phyloP scores from a whole-genome alignment of 35 echinoderm and acorn worm species.

The Patiria miniata region DNA sequence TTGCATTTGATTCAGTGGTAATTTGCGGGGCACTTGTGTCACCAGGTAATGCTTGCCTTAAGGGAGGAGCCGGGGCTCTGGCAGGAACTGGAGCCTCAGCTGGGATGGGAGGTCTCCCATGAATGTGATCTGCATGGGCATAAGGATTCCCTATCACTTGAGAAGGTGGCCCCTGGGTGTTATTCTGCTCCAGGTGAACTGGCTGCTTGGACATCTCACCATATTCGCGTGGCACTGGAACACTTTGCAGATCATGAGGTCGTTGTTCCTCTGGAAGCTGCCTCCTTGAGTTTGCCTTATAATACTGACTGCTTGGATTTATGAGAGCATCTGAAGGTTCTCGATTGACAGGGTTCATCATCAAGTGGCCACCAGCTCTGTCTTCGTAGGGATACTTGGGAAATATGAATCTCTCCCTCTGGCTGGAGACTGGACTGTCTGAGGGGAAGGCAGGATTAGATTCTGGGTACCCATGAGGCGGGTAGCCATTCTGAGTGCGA shows the following conservation, averaged over 20 bases:
- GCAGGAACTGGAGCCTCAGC: background rate
- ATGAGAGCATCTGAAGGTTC: background rate
- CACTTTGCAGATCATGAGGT: background rate
- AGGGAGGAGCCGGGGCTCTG: background rate
- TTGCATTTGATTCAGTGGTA: background rate
- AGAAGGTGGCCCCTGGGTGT: background rate
- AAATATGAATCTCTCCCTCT: background rate
- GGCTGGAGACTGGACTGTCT: background rate
- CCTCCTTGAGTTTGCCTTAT: background rate
- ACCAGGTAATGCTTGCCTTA: background rate
- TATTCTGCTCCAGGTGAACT: background rate
- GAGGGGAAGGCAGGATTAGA: background rate
- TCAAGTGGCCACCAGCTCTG: background rate
- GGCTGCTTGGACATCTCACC: background rate
- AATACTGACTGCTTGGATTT: background rate
- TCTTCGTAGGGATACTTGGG: constrained; percentile 5
- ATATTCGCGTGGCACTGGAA: background rate
- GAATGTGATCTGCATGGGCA: background rate
- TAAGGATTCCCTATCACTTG: background rate
- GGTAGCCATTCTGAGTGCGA: background rate
- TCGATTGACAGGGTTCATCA: background rate
- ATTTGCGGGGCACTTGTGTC: background rate
- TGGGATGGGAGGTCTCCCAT: background rate
- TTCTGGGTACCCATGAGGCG: background rate
- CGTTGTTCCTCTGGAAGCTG: background rate